phyloP scores from a whole-genome alignment of 2,113 vertebrate species.

The Aythya baeri region DNA sequence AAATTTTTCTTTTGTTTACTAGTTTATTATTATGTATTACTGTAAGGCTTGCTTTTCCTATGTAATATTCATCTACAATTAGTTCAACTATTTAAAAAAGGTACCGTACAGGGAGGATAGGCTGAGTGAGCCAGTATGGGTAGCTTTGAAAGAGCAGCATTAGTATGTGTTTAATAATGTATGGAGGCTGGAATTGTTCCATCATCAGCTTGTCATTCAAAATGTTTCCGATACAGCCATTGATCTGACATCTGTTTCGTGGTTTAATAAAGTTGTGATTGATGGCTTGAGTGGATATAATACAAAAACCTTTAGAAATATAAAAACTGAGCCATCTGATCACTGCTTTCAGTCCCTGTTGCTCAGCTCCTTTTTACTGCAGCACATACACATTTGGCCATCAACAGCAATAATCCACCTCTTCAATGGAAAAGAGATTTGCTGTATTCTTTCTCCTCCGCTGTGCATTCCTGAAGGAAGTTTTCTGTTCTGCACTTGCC shows the following conservation, averaged over 20 bases:
- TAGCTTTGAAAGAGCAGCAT: not conserved
- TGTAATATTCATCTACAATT: slow-evolving; percentile 8
- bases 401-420: not conserved
- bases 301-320: slow-evolving; percentile 27
- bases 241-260: slow-evolving; percentile 15
- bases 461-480: not conserved
- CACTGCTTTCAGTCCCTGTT: not conserved
- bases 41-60: not conserved
- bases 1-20: not conserved
- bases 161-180: slow-evolving; percentile 49
- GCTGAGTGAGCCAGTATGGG: not conserved
- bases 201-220: slow-evolving; percentile 51
- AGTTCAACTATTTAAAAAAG: not conserved
- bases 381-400: not conserved
- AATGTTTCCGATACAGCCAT: slow-evolving; percentile 33
- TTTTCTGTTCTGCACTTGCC: not conserved
- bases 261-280: slow-evolving; percentile 61
- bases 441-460: not conserved
- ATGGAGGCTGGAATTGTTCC: slow-evolving; percentile 41
- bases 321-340: not conserved
- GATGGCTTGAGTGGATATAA: slow-evolving; percentile 41
- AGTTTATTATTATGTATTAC: slow-evolving; percentile 24
- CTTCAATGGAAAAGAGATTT: not conserved
- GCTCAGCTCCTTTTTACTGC: not conserved
- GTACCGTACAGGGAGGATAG: not conserved